phyloP scores from a whole-genome alignment of 2,113 vertebrate species.

The Propithecus coquereli region DNA sequence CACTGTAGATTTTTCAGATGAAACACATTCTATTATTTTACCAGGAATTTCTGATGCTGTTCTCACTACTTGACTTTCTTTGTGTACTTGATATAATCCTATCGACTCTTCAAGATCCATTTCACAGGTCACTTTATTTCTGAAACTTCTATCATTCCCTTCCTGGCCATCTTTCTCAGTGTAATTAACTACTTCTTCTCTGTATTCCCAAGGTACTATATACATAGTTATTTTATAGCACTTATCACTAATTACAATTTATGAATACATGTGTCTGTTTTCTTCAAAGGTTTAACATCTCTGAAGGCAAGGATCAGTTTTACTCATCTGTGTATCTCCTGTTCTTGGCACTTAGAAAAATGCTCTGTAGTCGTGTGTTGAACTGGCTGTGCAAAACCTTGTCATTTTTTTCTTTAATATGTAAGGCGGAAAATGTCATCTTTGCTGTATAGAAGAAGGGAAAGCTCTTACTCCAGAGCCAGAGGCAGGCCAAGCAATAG shows the following conservation, averaged over 20 bases:
- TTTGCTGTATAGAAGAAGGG: not conserved
- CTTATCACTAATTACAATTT: not conserved
- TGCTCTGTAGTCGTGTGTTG: not conserved
- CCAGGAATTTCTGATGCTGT: not conserved
- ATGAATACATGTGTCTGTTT: not conserved
- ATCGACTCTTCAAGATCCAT: not conserved
- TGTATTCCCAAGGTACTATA: not conserved
- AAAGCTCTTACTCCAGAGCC: not conserved
- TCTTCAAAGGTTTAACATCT: not conserved
- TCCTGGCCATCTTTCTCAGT: not conserved
- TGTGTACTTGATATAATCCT: not conserved
- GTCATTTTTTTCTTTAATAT: not conserved
- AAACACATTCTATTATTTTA: not conserved
- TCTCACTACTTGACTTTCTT: not conserved
- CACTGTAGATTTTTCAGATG: not conserved
- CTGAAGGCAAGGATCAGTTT: not conserved
- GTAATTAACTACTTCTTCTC: not conserved
- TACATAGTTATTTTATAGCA: not conserved
- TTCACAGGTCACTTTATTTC: slow-evolving; percentile 16
- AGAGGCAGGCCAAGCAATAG: not conserved
- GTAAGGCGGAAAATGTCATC: not conserved
- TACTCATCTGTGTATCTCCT: not conserved
- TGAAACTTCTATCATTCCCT: not conserved
- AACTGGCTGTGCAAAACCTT: not conserved
- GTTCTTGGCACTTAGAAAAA: not conserved